phyloP scores from a whole-genome alignment of 2,113 vertebrate genomes.

The Syngnathus typhle region DNA sequence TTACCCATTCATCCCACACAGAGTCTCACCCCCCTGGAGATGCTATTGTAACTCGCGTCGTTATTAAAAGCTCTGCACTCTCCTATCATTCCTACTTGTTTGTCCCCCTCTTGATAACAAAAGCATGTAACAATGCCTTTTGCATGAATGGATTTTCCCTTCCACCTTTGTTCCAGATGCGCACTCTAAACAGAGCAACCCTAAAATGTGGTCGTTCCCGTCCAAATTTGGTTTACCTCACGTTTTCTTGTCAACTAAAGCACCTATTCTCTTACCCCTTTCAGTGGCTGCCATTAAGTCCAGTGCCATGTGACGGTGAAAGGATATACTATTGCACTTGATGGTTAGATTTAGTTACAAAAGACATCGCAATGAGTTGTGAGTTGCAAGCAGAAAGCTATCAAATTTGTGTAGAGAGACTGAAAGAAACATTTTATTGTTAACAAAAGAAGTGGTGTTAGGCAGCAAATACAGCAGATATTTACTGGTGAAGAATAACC shows the following conservation, averaged over 20 bases:
- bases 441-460: too few relatives aligned
- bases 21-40: slow-evolving; percentile 13
- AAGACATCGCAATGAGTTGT: too few relatives aligned
- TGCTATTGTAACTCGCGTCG: slow-evolving; percentile 22
- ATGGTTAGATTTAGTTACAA: not conserved
- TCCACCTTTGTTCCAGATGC: not conserved
- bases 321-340: not conserved
- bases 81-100: not conserved
- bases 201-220: not conserved
- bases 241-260: not conserved
- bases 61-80: slow-evolving; percentile 24
- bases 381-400: too few relatives aligned
- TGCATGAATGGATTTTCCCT: not conserved
- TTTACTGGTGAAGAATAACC: too few relatives aligned
- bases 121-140: slow-evolving; percentile 9
- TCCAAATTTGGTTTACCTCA: not conserved
- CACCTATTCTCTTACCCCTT: not conserved
- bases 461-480: too few relatives aligned
- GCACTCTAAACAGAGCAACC: not conserved
- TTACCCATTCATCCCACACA: slow-evolving; percentile 29
- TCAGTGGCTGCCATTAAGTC: not conserved
- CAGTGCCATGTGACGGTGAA: not conserved
- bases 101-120: not conserved
- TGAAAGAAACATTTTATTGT: too few relatives aligned
- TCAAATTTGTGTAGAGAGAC: too few relatives aligned